Evolutionary conservation across 2,113 vertebrate species (phyloP), one percentile per base, ranked within the genome.

Genomic region (Suncus etruscus): DNA sequence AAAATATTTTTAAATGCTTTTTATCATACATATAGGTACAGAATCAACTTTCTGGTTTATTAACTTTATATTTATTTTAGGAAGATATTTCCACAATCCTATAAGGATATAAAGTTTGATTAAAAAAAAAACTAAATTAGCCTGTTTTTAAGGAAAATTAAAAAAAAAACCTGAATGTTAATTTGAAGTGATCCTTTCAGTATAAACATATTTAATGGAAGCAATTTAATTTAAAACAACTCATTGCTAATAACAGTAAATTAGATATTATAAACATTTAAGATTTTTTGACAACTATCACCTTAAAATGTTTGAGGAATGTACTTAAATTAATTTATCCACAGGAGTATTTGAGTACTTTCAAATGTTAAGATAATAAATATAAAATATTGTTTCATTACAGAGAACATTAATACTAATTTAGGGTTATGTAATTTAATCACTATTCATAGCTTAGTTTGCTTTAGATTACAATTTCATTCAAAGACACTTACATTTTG

Each of bases 291-390:
- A 78, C 45, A 84, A 7, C 8, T 81, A 47, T 79, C 50, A 79
- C 29, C 25, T 91, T 85, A 25, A 91, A 89, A 8, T 5, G 22
- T 87, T n/a, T 31, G 82, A n/a, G 27, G 18, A 94, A 74, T 77
- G 1, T 10, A 45, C 8, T 87, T 39, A 89, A 72, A 63, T 86
- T 72, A 95, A 87, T 91, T 91, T 11, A 10, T 4, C 27, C 25
- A 78, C 45, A 72, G 86, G 12, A 87, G 80, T 27, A 87, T 12
- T 58, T 95, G 74, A 81, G 24, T 72, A 32, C 22, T 50, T 83
- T 92, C n/a, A 89, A 79, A 51, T 73, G 47, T 80, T 84, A 87
- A 84, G 84, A 93, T 84, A 84, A 81, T 91, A 95, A 87, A 84
- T 7, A 80, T 83, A 66, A 89, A 87, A 72, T 94, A 92, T 70